Evolutionary conservation across 2,113 vertebrate species (phyloP), one percentile per base, ranked within the genome.

Genomic region (Progne subis): DNA sequence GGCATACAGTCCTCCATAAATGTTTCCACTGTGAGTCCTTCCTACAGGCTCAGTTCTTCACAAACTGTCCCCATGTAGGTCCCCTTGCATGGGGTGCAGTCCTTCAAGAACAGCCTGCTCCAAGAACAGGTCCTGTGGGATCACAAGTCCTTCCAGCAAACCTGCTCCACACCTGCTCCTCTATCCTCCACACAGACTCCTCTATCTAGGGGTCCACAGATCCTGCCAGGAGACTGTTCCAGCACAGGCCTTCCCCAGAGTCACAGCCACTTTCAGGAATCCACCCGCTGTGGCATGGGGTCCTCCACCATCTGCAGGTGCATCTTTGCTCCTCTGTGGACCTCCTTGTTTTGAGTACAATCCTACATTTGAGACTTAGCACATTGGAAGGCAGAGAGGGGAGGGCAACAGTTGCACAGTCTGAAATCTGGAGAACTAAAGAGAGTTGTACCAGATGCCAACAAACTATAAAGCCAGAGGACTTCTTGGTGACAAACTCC

Each of bases 201-300:
- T 70, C 41, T 70, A n/a, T 63, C 47, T 39, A 55, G 55, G 47
- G 28, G 6, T 24, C 11, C 47, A 61, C 32, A n/a, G 64, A 18
- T 47, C n/a, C 65, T 87, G 56, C 16, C 74, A 55, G 39, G 32
- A n/a, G 41, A 19, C 47, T 63, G 28, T 8, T 63, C 49, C 56
- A 70, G n/a, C 39, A 53, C 3, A 4, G 32, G 39, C 18, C n/a
- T 28, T 18, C 23, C 32, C 19, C 10, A 17, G 47, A 8, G 18
- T 14, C 56, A 47, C 28, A 70, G 28, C 10, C 24, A 31, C 34
- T 49, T 31, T 47, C 28, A 71, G 24, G 41, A 47, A 24, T 4
- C 16, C 19, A 17, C 13, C 29, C 34, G 16, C 41, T 34, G n/a
- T 25, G 16, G 5, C 0, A 0, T 25, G 34, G n/a, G 24, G 1